Evolutionary conservation across 1,140 invertebrate genomes (phyloP), one percentile per base, ranked within the genome.

Genomic region (Probaryconus sp.): DNA sequence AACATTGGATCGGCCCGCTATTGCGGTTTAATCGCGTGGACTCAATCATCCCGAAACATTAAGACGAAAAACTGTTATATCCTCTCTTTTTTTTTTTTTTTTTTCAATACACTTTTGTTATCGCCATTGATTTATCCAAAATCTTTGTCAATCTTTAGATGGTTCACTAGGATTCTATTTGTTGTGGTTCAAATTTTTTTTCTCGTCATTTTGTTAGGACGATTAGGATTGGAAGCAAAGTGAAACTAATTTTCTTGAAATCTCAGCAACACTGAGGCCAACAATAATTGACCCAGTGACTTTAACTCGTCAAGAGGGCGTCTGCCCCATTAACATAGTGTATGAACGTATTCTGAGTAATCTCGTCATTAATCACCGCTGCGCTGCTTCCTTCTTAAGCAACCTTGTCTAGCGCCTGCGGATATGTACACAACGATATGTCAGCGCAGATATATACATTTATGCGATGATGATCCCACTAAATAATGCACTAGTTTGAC

Each of bases 301-400:
- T 75, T 43, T 31, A 24, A 18, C n/a, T 68, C 30, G 37, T 35
- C 38, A 10, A 63, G 58, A 58, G 63, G 37, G 56, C 58, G 58
- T 31, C 58, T 40, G 63, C 33, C 58, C 72, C 55, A 70, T 76
- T 70, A 76, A 65, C 73, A 67, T 67, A 70, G 21, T 60, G 35
- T 40, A 63, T 51, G 53, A 45, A 56, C 65, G 40, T 38, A 70
- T 69, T 51, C 55, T 55, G 53, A 38, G 61, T 70, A 70, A 76
- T 61, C 73, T 55, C 31, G 53, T 67, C 65, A 76, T 76, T 76
- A 76, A 76, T 76, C 73, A 76, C 72, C 45, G 33, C 28, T 26
- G 72, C 65, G 21, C n/a, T n/a, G n/a, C 61, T 65, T 76, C 61
- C 73, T 70, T 76, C 56, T 71, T 71, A 58, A 76, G 61, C 63